Base-by-base conservation (phyloP, 2,797 vertebrate genomes). In the Crocidura indochinensis region DNA sequence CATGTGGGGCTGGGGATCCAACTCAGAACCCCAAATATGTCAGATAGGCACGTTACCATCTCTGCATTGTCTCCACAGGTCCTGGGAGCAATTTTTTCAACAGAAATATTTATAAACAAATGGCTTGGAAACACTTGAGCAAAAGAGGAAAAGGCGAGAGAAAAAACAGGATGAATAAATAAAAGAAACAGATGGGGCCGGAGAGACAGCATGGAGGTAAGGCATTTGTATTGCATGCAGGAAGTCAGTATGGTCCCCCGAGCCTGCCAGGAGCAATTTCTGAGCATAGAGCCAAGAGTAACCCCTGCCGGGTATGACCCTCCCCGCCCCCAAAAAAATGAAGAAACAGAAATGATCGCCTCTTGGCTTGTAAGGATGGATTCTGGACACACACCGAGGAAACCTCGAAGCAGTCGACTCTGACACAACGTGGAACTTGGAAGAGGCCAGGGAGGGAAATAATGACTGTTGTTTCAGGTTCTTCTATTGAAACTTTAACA, bases 71-170 rank as follows among this genome's bases (percentile, higher is more conserved):
- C 15, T 4, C 56, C 56, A 5, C 56, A 15, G 56, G 56, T 20
- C 56, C 56, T 20, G 56, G 56, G 19, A 20, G 56, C 2, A 4
- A 60, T 17, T 2, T 22, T 60, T 20, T 6, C 19, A 60, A 74
- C 24, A 29, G 56, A 76, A 62, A 47, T 51, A 89, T 81, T 91
- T 81, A 77, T 10, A 91, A 81, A 68, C 76, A 87, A 84, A 81
- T 17, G 29, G 81, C 81, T 94, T 85, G 92, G 44, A 93, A 95
- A 95, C 38, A 69, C 14, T 53, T 87, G 29, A 92, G 76, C n/a
- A 46, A 10, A 38, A 10, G 20, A 10, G 44, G 5, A 7, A 12
- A 11, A n/a, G 1, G 11, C 8, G 51, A 20, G 20, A 38, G 14
- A 68, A 91, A 38, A 38, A 78, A 91, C 24, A 10, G 8, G 5